Evolutionary conservation across 2,888 invertebrate genomes (phyloP), one percentile per base, ranked within the genome.

Genomic region (Gibbula magus): DNA sequence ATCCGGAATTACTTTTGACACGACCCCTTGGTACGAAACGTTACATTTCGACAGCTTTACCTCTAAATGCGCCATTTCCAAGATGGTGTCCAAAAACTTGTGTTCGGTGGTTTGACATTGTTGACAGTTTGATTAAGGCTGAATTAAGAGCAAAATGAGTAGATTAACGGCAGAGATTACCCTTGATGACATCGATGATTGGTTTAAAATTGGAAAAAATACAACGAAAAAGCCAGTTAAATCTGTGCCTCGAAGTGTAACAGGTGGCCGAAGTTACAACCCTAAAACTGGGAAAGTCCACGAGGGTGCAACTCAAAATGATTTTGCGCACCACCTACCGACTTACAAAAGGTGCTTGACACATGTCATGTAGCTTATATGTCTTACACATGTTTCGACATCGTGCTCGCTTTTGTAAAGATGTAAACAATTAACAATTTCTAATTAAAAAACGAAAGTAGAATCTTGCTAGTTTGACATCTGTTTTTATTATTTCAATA

Each of bases 171-270:
- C 85, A 18, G 90, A 91, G 70, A 81, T 91, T 56, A 87, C 89
- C 1, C 74, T 89, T 35, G 89, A 91, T 22, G 88, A 89, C 32
- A 87, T 91, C 78, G 91, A 91, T 73, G 90, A 90, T 70, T 91
- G 89, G 89, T 91, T 91, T 83, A 86, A 80, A 54, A 87, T 90
- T 53, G 90, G 90, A n/a, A 89, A 88, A 75, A 87, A 85, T 67
- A 66, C 86, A 13, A 81, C 83, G 10, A 61, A 80, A 53, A 80
- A 39, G 5, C 79, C 77, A 66, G 79, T 88, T 7, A 75, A 87
- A 53, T 82, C 84, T 16, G 81, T 85, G 67, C 81, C 85, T 35
- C 82, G 83, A 77, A 84, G 87, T 56, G 77, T 82, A 61, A 82
- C 87, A 61, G 84, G 86, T 22, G 89, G 89, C 4, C 78, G 86